Percentiles rank a stretch among this genome's conserved stretches.
These are phyloP conservation scores for Megaustenia siamemsis DNA, from an alignment of 2,888 invertebrate genomes.

Conservation along the genomic window DNA sequence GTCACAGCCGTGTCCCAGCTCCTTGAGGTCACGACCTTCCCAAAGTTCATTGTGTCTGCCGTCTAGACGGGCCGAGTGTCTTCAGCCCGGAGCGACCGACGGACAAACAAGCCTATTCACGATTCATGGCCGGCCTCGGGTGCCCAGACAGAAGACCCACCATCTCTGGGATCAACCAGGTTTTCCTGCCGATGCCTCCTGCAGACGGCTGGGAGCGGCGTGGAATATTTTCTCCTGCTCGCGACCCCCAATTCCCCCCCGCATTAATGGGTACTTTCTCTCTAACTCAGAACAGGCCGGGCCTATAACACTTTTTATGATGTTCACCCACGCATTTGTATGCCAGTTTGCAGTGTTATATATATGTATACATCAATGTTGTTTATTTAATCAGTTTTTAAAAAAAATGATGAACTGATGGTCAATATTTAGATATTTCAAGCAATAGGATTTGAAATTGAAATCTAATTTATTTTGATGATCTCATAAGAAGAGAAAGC, in stretches of 20 bases:
- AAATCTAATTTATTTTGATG: too few relatives aligned
- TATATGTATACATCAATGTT: too few relatives aligned
- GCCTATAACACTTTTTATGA: too few relatives aligned
- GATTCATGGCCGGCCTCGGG: not conserved
- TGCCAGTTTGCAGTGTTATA: too few relatives aligned
- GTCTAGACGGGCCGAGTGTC: slow-evolving; percentile 19
- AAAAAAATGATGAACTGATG: too few relatives aligned
- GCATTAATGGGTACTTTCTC: not conserved
- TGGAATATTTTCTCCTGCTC: too few relatives aligned
- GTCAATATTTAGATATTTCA: too few relatives aligned
- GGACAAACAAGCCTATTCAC: slow-evolving; percentile 19
- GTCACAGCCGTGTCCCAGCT: not conserved
- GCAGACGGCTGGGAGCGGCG: not conserved
- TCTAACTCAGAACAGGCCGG: not conserved
- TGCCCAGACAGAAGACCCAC: slow-evolving; percentile 24
- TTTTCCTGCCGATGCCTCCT: not conserved
- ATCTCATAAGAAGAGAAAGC: too few relatives aligned
- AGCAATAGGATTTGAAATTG: too few relatives aligned
- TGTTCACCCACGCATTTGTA: too few relatives aligned
- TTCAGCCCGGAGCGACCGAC: not conserved
- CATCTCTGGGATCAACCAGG: slow-evolving; percentile 13
- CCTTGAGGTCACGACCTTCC: not conserved
- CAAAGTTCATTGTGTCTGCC: slow-evolving; percentile 20
- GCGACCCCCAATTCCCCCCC: not conserved
- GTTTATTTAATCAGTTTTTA: too few relatives aligned